These are phyloP conservation scores for Lacerta agilis DNA, from an alignment of 2,797 vertebrate genomes.

Conservation along the genomic window DNA sequence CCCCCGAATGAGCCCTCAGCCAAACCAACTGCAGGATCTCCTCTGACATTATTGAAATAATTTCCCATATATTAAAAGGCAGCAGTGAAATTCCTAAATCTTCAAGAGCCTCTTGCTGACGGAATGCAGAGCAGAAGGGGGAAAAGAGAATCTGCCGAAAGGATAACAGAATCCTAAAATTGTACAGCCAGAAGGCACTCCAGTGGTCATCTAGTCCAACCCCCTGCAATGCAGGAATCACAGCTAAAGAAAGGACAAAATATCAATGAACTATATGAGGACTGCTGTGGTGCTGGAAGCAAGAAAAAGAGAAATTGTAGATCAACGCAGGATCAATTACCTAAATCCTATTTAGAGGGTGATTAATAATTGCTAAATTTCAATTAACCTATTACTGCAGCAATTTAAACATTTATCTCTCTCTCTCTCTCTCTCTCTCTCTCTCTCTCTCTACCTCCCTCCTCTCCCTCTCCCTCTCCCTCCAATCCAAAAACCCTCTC, in stretches of 20 bases:
- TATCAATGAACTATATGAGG: not conserved
- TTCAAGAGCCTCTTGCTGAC: not conserved
- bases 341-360: conserved; percentile 58
- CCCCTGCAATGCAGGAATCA: too few species aligned
- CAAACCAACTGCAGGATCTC: not conserved
- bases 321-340: conserved; percentile 38
- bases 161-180: not conserved
- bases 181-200: too few species aligned
- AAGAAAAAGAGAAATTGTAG: conserved; percentile 21
- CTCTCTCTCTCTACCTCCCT: accelerated
- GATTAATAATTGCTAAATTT: conserved; percentile 54
- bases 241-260: conserved; percentile 7
- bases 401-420: conserved; percentile 22
- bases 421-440: not conserved
- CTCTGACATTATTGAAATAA: conserved; percentile 4
- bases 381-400: conserved; percentile 50
- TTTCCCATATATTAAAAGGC: not conserved
- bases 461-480: not conserved
- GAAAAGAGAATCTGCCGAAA: not conserved
- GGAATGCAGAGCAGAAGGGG: not conserved
- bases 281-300: not conserved
- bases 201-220: too few species aligned
- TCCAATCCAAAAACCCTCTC: accelerated
- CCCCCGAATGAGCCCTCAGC: not conserved
- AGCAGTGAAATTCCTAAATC: not conserved